Conservation (phyloP, 2,888 invertebrate species). For the Alloscopus bannaensis region DNA sequence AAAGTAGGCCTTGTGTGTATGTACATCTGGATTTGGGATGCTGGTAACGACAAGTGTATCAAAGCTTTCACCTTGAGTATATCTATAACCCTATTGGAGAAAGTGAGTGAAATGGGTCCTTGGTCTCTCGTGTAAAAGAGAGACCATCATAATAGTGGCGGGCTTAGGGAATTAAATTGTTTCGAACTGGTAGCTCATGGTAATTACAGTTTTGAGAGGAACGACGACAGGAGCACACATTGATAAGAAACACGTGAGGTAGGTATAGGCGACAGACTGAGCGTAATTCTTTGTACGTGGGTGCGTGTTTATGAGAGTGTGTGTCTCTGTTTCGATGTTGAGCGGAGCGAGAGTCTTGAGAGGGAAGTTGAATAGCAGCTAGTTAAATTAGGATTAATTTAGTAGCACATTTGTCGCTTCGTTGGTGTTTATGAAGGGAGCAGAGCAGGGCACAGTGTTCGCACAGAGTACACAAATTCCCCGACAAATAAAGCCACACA, state of each 20-base stretch:
- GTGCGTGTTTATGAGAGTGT: conserved; percentile 1
- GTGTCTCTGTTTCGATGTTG: not conserved
- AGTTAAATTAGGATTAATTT: conserved; percentile 70
- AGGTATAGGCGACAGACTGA: too few species aligned
- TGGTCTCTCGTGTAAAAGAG: conserved; percentile 10
- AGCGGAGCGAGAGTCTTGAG: conserved; percentile 18
- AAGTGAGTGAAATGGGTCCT: conserved; percentile 1
- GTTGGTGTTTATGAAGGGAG: conserved; percentile 66
- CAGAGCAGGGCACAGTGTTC: conserved; percentile 1
- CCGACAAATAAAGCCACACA: conserved; percentile 15
- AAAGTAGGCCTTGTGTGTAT: too few species aligned
- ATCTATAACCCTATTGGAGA: too few species aligned
- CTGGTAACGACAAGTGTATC: too few species aligned
- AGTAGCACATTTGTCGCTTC: conserved; percentile 67
- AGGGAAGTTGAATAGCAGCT: conserved; percentile 56
- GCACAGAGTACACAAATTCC: not conserved
- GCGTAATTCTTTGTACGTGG: too few species aligned
- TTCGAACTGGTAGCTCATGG: conserved; percentile 41
- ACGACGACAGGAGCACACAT: too few species aligned
- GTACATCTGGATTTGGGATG: too few species aligned
- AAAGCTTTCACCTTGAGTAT: too few species aligned
- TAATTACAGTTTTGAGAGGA: conserved; percentile 56
- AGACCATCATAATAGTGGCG: conserved; percentile 32
- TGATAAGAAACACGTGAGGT: too few species aligned
- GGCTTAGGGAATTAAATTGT: conserved; percentile 57